A percentile compares a stretch with the other conserved stretches of the same genome.
Conservation (phyloP, 2,113 vertebrate genomes). For the Candoia aspera region DNA sequence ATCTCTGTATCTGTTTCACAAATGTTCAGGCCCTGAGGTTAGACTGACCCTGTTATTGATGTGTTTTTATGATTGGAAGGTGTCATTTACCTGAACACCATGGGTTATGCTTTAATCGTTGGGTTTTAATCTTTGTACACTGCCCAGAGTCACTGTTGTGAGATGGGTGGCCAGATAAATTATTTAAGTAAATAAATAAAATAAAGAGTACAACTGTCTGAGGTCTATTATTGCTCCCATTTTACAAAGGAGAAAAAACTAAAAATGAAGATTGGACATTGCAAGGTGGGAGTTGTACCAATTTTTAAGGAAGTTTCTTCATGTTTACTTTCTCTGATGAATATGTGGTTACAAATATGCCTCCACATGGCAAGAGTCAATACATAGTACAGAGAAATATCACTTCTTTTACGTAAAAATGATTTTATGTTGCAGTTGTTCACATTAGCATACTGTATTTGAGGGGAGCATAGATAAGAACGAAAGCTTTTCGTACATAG, state of each 20-base stretch:
- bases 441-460: not conserved
- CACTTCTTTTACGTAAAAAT: not conserved
- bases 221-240: not conserved
- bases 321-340: not conserved
- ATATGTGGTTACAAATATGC: not conserved
- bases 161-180: not conserved
- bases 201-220: not conserved
- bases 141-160: not conserved
- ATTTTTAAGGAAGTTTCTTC: not conserved
- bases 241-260: not conserved
- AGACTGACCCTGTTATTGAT: not conserved
- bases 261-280: not conserved
- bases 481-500: not conserved
- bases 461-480: not conserved
- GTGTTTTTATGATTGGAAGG: not conserved
- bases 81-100: not conserved
- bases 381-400: not conserved
- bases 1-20: not conserved
- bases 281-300: not conserved
- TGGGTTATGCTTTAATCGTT: not conserved
- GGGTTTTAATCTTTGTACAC: not conserved
- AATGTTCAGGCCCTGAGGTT: not conserved
- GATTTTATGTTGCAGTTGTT: not conserved
- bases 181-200: not conserved
- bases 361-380: not conserved